Base-by-base conservation (phyloP, 2,797 vertebrate species). In the Gymnoscopelus microlampas region DNA sequence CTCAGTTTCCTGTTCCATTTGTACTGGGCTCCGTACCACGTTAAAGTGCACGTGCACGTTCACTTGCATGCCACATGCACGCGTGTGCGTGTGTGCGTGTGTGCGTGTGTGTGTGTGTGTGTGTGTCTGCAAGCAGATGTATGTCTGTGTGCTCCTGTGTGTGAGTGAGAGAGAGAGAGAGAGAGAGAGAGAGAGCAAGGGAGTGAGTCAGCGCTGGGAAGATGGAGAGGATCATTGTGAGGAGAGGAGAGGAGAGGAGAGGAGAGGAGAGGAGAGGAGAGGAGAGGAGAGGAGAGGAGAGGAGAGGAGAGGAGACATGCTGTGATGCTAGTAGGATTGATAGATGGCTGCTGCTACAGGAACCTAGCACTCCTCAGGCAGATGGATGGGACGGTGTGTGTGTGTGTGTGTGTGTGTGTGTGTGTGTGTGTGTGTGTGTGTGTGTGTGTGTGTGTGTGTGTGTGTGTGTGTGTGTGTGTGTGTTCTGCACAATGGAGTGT, bases 291-390 rank as follows among this genome's bases (percentile, higher is more conserved):
- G 53, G 53, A 54, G 53, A 54, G 53, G 53, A 10, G 71, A 82
- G 78, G 82, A 70, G 74, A 78, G 70, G 66, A 84, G 70, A 78
- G 73, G 83, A 56, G 75, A 63, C 88, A 84, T 47, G 85, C 87
- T 89, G 89, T 83, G 89, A 89, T 87, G 88, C 78, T 79, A 71
- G 74, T 71, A 88, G 76, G 84, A 90, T 78, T 84, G 90, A 91
- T 91, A 77, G 84, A 89, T 15, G 83, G 81, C 86, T 78, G 71
- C 87, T 86, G 84, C 80, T 78, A 79, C 83, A 77, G 75, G 80
- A 84, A 81, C 73, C 69, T 24, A 66, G 58, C 67, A 64, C 85
- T 87, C 89, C 88, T 87, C 78, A 6, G 85, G 88, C 87, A 91
- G 89, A 89, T 84, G 86, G 88, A 85, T 87, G 78, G 66, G 63